phyloP scores from a whole-genome alignment of 2,113 vertebrate species.

The Bos javanicus region DNA sequence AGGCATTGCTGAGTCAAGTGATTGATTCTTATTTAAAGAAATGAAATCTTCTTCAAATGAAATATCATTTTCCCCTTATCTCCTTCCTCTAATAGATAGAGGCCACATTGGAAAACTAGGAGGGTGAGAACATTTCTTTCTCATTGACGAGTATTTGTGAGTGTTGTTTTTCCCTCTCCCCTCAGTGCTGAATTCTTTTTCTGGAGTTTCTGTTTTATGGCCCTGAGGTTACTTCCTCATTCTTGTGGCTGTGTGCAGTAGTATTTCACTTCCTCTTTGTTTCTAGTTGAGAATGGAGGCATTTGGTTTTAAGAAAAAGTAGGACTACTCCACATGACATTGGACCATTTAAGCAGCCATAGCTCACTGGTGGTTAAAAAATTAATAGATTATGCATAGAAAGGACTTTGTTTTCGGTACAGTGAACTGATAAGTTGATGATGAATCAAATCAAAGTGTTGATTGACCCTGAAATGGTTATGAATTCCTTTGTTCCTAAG shows the following conservation, averaged over 20 bases:
- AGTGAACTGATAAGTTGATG: neutral
- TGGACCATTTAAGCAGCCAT: neutral
- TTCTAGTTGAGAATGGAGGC: neutral
- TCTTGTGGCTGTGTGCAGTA: neutral
- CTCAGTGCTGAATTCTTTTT: neutral
- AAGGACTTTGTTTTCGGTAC: neutral
- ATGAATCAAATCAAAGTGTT: neutral
- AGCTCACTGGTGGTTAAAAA: constrained; percentile 10
- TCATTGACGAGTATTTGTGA: neutral
- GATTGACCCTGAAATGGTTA: neutral
- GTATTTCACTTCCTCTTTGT: constrained; percentile 44
- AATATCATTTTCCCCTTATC: neutral
- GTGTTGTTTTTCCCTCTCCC: neutral
- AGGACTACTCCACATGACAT: neutral
- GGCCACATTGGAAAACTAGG: neutral
- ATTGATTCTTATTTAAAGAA: neutral
- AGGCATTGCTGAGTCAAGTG: neutral
- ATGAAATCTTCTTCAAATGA: neutral
- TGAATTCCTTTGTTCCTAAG: constrained; percentile 16
- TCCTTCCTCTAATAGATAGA: neutral
- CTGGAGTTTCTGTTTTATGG: neutral
- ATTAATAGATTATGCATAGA: neutral
- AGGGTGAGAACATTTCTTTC: neutral
- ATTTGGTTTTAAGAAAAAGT: constrained; percentile 19
- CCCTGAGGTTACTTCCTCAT: neutral